Conservation (phyloP, 2,113 vertebrate genomes). For the Tetraodon nigroviridis region DNA sequence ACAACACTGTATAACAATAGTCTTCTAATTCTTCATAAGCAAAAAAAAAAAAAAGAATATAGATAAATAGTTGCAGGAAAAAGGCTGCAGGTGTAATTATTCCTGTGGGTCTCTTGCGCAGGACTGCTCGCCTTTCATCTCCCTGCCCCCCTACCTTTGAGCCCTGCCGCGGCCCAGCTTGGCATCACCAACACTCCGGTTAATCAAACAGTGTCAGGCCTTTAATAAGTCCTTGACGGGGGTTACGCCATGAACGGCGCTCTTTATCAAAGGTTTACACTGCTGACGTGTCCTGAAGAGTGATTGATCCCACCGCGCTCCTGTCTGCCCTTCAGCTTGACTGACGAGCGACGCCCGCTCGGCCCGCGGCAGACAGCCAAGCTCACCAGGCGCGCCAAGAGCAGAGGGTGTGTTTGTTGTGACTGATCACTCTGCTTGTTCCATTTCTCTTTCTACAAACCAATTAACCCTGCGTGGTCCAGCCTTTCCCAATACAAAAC, state of each 20-base stretch:
- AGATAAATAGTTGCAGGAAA: not conserved
- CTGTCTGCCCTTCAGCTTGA: conserved; percentile 61
- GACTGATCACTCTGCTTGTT: conserved; percentile 17
- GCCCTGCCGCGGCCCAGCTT: conserved; percentile 41
- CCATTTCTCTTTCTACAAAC: conserved; percentile 39
- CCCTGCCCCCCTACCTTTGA: conserved; percentile 34
- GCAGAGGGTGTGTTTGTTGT: not conserved
- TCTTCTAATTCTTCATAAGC: too few relatives aligned
- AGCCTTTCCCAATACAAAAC: conserved; percentile 46
- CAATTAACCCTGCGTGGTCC: conserved; percentile 24
- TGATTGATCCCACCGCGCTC: conserved; percentile 66
- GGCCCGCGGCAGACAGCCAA: conserved; percentile 17
- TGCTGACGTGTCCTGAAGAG: conserved; percentile 51
- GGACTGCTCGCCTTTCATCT: conserved; percentile 36
- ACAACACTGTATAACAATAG: too few relatives aligned
- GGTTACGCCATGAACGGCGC: conserved; percentile 67
- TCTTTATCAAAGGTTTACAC: conserved; percentile 77
- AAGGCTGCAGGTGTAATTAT: not conserved
- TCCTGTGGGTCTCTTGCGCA: conserved; percentile 16
- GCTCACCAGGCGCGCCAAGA: not conserved
- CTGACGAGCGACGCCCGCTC: conserved; percentile 39
- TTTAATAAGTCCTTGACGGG: conserved; percentile 76
- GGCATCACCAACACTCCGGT: conserved; percentile 36
- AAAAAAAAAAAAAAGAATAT: not conserved
- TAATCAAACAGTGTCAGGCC: conserved; percentile 66